These are phyloP conservation scores for Marmota flaviventris DNA, from an alignment of 2,113 vertebrate species.

Conservation along the genomic window DNA sequence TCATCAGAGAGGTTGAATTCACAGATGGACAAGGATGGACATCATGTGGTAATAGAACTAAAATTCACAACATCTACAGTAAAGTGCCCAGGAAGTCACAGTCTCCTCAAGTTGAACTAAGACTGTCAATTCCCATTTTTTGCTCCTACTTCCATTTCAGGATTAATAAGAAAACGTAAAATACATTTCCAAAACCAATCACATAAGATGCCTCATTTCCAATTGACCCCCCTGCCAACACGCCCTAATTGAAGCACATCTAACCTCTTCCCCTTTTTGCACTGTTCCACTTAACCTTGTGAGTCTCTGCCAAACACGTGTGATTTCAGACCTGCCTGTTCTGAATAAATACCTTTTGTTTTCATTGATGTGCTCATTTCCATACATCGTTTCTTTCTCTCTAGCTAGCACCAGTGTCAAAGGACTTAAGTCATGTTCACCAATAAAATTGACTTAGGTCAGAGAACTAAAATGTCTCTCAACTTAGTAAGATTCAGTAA, in stretches of 20 bases:
- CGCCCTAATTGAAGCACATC: neutral
- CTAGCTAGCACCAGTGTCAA: neutral
- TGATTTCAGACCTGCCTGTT: neutral
- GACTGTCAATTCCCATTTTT: neutral
- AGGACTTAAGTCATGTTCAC: neutral
- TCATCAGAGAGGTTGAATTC: neutral
- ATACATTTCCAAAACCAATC: neutral
- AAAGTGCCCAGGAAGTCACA: neutral
- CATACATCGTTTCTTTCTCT: neutral
- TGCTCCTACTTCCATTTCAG: neutral
- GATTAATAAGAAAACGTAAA: neutral
- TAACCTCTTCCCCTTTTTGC: neutral
- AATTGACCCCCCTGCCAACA: neutral
- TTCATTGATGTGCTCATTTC: neutral
- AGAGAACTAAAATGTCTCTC: neutral
- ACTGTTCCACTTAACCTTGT: neutral
- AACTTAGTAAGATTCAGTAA: neutral
- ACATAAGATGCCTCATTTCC: neutral
- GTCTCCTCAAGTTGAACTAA: neutral
- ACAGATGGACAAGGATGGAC: neutral
- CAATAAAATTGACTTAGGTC: neutral
- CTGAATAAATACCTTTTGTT: neutral
- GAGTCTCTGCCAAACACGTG: neutral
- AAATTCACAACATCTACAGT: neutral
- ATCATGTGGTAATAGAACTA: neutral